Conservation (phyloP, 2,888 invertebrate genomes). For the Conus canariensis region DNA sequence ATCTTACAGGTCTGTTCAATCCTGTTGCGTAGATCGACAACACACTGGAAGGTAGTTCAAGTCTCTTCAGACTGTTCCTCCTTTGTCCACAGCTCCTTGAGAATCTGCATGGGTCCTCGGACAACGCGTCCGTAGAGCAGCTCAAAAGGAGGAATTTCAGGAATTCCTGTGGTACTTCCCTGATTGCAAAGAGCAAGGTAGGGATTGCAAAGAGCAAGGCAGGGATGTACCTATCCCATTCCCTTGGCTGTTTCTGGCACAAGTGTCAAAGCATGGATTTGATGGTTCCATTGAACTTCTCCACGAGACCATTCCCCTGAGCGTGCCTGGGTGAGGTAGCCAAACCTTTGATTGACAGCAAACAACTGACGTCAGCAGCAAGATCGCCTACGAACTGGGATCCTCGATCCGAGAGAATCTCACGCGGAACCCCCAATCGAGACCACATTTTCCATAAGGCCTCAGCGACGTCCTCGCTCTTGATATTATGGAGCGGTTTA, state of each 20-base stretch:
- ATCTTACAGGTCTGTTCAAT: conserved; percentile 23
- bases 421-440: conserved; percentile 45
- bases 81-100: neutral
- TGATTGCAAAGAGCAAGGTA: neutral
- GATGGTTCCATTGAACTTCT: neutral
- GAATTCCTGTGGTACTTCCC: neutral
- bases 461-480: neutral
- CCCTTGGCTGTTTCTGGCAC: neutral
- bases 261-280: neutral
- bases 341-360: conserved; percentile 38
- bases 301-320: neutral
- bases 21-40: conserved; percentile 35
- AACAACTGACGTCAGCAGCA: neutral
- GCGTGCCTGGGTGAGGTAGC: neutral
- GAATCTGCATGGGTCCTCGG: neutral
- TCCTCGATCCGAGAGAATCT: conserved; percentile 44
- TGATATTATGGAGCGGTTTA: neutral
- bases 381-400: neutral
- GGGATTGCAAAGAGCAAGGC: neutral
- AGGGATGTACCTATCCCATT: neutral
- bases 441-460: conserved; percentile 36
- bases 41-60: conserved; percentile 33
- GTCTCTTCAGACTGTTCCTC: neutral
- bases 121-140: neutral
- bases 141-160: neutral